Base-by-base conservation (phyloP, 2,888 invertebrate species). In the Micropterix aruncella region DNA sequence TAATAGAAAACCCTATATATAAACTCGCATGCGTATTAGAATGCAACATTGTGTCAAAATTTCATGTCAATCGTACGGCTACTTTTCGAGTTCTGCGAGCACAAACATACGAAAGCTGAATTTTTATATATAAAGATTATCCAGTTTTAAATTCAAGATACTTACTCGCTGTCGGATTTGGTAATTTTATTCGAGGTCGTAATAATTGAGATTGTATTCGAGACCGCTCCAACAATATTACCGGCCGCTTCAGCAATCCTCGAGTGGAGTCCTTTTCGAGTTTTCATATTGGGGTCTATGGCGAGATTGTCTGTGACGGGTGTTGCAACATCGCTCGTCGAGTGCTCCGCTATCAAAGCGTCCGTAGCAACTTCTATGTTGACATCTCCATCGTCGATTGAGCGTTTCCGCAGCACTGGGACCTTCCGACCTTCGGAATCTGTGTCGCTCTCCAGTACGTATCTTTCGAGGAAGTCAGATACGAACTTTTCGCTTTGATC, bases 371-470 rank as follows among this genome's bases (percentile, higher is more conserved):
- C 12, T 27, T 12, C 12, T 5, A 27, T 5, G 27, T 12, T 27
- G 12, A 27, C 27, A 12, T 27, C 27, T 27, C 5, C 12, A 12
- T 27, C 27, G 5, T 27, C 27, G 5, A 27, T 5, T 5, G 27
- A 27, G 12, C 27, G 27, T 27, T 12, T 27, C 27, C 27, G 64
- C 57, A 68, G 61, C 48, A 73, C 58, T 1, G 73, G 70, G 47
- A 71, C 61, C 54, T 66, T 63, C 2, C 72, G 66, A 1, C 73
- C 75, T 51, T 76, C 77, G 0, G 75, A 75, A 48, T 79, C 79
- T 0, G 77, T 75, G 54, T 77, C 77, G 45, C 76, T 75, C 55
- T 79, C 78, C 54, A 71, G 52, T 14, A 76, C 77, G 56, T 79
- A 80, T 45, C 75, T 71, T 50, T 79, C 77, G 15, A 79, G 60